Evolutionary conservation across 2,113 vertebrate genomes (phyloP), one percentile per base, ranked within the genome.

Genomic region (Cavia aperea): DNA sequence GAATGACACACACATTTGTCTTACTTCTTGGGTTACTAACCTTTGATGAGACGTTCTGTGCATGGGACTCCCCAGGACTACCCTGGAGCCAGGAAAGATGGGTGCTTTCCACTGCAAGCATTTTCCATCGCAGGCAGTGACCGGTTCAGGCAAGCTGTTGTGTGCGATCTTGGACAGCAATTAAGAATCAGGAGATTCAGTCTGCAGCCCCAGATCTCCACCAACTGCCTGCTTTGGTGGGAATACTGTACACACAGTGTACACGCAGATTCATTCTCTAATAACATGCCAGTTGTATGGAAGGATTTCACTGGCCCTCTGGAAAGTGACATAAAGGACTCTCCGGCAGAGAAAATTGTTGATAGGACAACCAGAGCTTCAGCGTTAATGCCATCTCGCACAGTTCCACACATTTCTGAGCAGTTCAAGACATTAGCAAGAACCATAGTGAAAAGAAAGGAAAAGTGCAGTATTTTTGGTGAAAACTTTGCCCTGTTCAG

Each of bases 1-100:
- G 23, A 94, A 95, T 95, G 93, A 6, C 73, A 63, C 75, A 10
- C 4, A 33, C 31, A 88, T 8, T 84, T 93, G 79, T 23, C n/a
- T 87, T 68, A 7, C 39, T 86, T 75, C 19, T 36, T 70, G 56
- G n/a, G 11, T 75, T 56, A 60, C 51, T 68, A 56, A 13, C 18
- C 49, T 90, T 58, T 85, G 81, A 58, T 8, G 84, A 66, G 46
- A 70, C 58, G 6, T 0, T 60, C 2, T 81, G 9, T 75, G 12
- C 36, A 65, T 36, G 7, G 96, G 31, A 92, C 60, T 51, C 70
- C n/a, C 29, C 49, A 14, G 11, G 8, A 96, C 78, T 93, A 83
- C 56, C 93, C 46, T 19, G n/a, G 93, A 94, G 15, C 89, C 16
- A 9, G 86, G 24, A 49, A 90, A 68, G n/a, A 78, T 87, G 54